Base-by-base conservation (phyloP, 2,113 vertebrate genomes). In the Lophura nycthemera region DNA sequence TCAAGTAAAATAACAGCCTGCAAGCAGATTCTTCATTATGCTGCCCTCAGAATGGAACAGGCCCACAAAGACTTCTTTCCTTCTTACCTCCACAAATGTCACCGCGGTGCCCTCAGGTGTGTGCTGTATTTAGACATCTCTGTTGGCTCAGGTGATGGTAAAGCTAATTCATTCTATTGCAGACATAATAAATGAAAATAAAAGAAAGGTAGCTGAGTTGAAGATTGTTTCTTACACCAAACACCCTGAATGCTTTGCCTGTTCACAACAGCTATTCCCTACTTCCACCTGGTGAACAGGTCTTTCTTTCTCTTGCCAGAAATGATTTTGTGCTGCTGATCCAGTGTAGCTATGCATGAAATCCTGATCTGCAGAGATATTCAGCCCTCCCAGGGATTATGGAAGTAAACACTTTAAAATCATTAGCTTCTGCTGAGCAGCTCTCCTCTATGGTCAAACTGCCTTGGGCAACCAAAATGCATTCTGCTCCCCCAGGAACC, bases 361-460 rank as follows among this genome's bases (percentile, higher is more conserved):
- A 85, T 83, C 67, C 74, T 80, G 86, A 95, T 71, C n/a, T 88
- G 42, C 75, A 88, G 57, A 60, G 30, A 24, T 77, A 24, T 80
- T 86, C 25, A 86, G 42, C 69, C 30, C 92, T 77, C 38, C 27
- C 22, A 64, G 20, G n/a, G 24, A 36, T 59, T 77, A 19, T 2
- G 64, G 65, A 77, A 83, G 11, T 48, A 83, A 89, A 48, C 64
- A 57, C 52, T 77, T 7, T 48, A 79, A 89, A 80, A 13, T 66
- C 42, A 88, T 80, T 61, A 86, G 25, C 79, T 92, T 95, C 78
- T 88, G 67, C 43, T 18, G 72, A 85, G 30, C 72, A 85, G 32
- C 15, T 77, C 25, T 87, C 32, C 61, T 80, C 34, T 76, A 6
- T 64, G 89, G 89, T 93, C 85, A 88, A 89, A 78, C 34, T 74